Base-by-base conservation (phyloP, 2,113 vertebrate species). In the Anolis carolinensis region DNA sequence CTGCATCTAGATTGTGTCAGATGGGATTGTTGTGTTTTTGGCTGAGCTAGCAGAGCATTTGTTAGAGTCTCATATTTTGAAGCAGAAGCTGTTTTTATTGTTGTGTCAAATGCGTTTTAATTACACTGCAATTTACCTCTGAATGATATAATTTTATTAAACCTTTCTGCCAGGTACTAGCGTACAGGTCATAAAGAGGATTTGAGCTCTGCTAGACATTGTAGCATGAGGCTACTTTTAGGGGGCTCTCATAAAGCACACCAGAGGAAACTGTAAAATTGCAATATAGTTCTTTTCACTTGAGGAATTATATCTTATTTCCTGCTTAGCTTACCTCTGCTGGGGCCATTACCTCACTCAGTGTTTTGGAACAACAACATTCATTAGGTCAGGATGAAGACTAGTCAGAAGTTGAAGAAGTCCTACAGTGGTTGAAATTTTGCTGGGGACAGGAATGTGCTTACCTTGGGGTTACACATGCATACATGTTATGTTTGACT, bases 71-170 rank as follows among this genome's bases (percentile, higher is more conserved):
- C 9, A 7, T 36, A 52, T 65, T 79, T 62, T 52, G 81, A 34
- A 87, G 13, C 2, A 82, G 5, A 76, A 48, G 11, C 67, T 77
- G 74, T 75, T 70, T 81, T 81, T 79, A 70, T 2, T 0, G 0
- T 10, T 76, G 81, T 39, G 55, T 87, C 65, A 78, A 88, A 83
- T 84, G 21, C 21, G 52, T 77, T 75, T 68, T 77, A 84, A 84
- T 82, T 71, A 72, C 48, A 59, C 50, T 36, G 74, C 72, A 0
- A 0, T 63, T 68, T 0, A 3, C 39, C 78, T 72, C 75, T 39
- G 65, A 89, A 48, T 78, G 65, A 16, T 16, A 84, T 79, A 65
- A 86, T 87, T 87, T 68, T 52, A 59, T 67, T 34, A 68, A 77
- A 84, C 44, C 32, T 77, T 67, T 68, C 30, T n/a, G 21, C 39